Evolutionary conservation across 2,888 invertebrate genomes (phyloP).

Genomic region (Acleris literana): DNA sequence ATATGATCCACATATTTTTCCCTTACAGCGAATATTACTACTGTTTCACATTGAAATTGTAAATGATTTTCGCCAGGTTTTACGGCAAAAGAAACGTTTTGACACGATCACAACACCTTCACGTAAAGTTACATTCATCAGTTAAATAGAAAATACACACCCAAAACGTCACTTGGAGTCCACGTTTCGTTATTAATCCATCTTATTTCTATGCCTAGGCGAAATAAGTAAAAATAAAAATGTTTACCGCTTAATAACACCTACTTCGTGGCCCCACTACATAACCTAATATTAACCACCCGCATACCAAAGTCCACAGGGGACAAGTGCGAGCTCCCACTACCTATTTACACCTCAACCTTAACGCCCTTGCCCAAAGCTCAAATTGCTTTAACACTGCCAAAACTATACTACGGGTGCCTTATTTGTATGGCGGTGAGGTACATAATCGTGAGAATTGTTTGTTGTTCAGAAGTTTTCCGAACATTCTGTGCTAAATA

Average conservation of each 20-base stretch:
- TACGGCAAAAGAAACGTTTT: too few relatives aligned
- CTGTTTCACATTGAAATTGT: too few relatives aligned
- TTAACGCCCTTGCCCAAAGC: neutral
- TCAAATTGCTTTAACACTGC: neutral
- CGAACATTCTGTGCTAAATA: neutral
- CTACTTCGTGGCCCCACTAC: slow-evolving; percentile 15
- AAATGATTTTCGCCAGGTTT: too few relatives aligned
- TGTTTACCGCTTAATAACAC: neutral
- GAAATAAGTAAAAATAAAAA: neutral
- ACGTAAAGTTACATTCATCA: too few relatives aligned
- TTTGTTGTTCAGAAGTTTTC: neutral
- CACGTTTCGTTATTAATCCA: too few relatives aligned
- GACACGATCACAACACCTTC: too few relatives aligned
- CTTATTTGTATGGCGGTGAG: slow-evolving; percentile 3
- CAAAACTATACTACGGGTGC: neutral
- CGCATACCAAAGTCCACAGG: slow-evolving; percentile 31
- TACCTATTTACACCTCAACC: neutral
- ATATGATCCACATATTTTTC: too few relatives aligned
- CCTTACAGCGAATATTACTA: too few relatives aligned
- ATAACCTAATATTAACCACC: slow-evolving; percentile 36
- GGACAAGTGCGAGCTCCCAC: slow-evolving; percentile 10
- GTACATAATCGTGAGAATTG: slow-evolving; percentile 13
- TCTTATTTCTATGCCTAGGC: neutral
- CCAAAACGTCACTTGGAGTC: too few relatives aligned
- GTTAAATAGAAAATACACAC: too few relatives aligned